phyloP scores from a whole-genome alignment of 92 coral and sea anemone species.

The Epizoanthus scotinus region DNA sequence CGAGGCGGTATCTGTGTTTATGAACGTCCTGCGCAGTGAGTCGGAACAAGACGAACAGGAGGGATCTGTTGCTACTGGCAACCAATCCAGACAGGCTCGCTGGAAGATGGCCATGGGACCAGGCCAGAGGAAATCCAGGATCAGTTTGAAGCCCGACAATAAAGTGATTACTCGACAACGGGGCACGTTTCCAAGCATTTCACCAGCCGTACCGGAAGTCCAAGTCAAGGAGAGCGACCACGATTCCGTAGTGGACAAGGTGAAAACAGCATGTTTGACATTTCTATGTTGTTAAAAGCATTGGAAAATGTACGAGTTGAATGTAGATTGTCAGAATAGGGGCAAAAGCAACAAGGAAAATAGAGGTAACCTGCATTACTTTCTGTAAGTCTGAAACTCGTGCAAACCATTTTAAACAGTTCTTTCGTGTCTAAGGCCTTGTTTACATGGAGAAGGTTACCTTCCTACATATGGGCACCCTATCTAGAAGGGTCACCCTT shows the following conservation, averaged over 20 bases:
- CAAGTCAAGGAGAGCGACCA: slow-evolving; percentile 77
- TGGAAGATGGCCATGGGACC: slow-evolving; percentile 17
- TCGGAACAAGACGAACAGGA: neutral
- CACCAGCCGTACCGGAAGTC: slow-evolving; percentile 30
- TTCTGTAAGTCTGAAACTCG: too few species aligned
- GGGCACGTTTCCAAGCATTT: slow-evolving; percentile 25
- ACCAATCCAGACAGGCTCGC: neutral
- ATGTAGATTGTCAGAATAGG: too few species aligned
- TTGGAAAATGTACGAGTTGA: too few species aligned
- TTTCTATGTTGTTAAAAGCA: too few species aligned
- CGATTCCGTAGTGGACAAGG: slow-evolving; percentile 94
- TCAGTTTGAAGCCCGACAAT: neutral
- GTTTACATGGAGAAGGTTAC: too few species aligned
- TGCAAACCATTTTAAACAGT: too few species aligned
- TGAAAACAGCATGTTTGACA: neutral
- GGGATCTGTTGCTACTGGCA: too few species aligned
- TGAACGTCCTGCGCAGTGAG: slow-evolving; percentile 23
- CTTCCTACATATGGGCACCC: too few species aligned
- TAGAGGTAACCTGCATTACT: too few species aligned
- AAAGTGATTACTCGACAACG: slow-evolving; percentile 12
- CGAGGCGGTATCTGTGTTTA: slow-evolving; percentile 5
- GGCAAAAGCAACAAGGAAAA: too few species aligned
- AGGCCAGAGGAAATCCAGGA: neutral
- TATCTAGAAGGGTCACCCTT: too few species aligned
- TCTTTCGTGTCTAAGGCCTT: too few species aligned